phyloP scores from a whole-genome alignment of 1,140 invertebrate genomes.

The Macrosteles quadrilineatus region DNA sequence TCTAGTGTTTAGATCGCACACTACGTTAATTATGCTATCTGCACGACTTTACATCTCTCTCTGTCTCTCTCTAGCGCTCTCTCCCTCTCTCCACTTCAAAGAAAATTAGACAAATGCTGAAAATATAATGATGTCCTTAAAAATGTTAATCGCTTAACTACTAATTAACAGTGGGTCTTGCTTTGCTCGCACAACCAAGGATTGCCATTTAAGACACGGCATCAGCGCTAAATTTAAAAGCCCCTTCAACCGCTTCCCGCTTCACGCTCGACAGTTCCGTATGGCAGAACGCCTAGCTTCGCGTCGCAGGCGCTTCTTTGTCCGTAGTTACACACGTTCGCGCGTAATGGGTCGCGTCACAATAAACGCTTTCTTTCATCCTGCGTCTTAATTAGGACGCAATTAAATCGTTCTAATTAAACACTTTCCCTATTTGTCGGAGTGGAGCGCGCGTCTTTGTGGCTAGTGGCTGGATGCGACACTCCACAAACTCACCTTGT shows the following conservation, averaged over 20 bases:
- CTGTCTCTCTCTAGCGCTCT: no score
- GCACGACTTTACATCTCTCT: no score
- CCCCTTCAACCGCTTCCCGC: constrained; percentile 6
- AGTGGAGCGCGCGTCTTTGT: neutral
- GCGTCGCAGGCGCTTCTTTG: constrained; percentile 19
- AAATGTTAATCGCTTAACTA: constrained; percentile 27
- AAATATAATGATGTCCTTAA: constrained; percentile 15
- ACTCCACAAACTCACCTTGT: no score
- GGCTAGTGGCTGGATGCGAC: no score
- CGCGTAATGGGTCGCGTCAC: neutral
- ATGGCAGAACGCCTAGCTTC: neutral
- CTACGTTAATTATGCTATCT: no score
- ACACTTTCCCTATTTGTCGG: constrained; percentile 3
- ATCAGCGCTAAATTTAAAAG: constrained; percentile 7
- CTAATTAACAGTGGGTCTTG: constrained; percentile 22
- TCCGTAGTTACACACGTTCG: constrained; percentile 8
- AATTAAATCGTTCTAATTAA: constrained; percentile 25
- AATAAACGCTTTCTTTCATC: constrained; percentile 20
- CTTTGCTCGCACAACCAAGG: neutral
- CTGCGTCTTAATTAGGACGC: constrained; percentile 20
- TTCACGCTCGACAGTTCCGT: constrained; percentile 11
- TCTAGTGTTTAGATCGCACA: no score
- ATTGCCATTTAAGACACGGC: constrained; percentile 20
- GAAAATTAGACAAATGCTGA: constrained; percentile 22
- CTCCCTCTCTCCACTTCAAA: constrained; percentile 16